phyloP scores from a whole-genome alignment of 1,140 invertebrate genomes.

The Ceratitis capitata region DNA sequence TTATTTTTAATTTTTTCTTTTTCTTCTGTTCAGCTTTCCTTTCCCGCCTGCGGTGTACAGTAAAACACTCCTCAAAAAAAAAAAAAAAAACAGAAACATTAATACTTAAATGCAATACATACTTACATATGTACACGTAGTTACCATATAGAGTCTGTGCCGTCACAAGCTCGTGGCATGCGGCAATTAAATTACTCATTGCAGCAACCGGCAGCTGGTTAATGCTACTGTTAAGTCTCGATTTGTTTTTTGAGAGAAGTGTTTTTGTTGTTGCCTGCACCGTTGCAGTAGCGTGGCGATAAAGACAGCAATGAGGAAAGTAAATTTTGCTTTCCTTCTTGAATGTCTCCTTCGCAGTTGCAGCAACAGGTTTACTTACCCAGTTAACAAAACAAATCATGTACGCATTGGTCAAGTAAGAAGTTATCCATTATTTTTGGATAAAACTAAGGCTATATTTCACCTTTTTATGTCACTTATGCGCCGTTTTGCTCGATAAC shows the following conservation, averaged over 20 bases:
- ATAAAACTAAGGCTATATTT: too few relatives aligned
- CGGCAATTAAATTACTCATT: conserved; percentile 25
- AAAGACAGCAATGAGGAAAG: neutral
- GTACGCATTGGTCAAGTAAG: too few relatives aligned
- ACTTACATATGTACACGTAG: neutral
- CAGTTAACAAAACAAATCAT: neutral
- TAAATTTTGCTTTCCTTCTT: neutral
- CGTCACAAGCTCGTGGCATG: conserved; percentile 1
- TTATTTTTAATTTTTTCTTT: neutral
- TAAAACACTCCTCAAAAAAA: too few relatives aligned
- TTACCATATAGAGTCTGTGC: neutral
- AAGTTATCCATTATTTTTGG: too few relatives aligned
- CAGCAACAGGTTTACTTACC: neutral
- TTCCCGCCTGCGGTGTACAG: neutral
- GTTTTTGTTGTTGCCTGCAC: neutral
- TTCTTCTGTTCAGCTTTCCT: neutral
- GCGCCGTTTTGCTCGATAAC: too few relatives aligned
- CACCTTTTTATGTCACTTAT: too few relatives aligned
- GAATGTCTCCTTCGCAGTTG: neutral
- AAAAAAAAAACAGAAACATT: too few relatives aligned
- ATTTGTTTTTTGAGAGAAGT: neutral
- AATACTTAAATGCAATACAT: neutral
- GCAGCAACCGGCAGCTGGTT: neutral
- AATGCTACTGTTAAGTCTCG: neutral
- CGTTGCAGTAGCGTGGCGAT: neutral